Conservation (phyloP, 1,140 invertebrate species). For the Thrips palmi region DNA sequence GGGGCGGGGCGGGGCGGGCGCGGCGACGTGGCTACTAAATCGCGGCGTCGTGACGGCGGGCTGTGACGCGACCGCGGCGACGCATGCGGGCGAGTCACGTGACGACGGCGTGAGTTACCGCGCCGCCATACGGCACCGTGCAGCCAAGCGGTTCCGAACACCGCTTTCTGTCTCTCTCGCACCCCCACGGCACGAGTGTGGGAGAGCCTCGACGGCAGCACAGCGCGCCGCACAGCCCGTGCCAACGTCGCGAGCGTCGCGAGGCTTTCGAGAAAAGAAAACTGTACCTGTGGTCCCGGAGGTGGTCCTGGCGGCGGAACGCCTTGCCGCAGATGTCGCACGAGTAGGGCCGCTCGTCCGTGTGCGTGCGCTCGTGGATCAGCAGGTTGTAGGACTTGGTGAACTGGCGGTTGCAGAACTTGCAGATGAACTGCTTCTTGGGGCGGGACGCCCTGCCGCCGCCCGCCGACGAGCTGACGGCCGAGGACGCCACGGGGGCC, state of each 20-base stretch:
- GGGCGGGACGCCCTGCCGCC: constrained; percentile 30
- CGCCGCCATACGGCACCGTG: no score
- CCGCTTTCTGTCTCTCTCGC: no score
- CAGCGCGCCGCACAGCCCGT: constrained; percentile 15
- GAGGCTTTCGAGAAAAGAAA: constrained; percentile 18
- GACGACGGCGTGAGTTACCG: no score
- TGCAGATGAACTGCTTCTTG: constrained; percentile 64
- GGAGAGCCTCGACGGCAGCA: constrained; percentile 11
- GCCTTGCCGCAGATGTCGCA: constrained; percentile 88
- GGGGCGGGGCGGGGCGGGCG: no score
- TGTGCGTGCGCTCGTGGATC: constrained; percentile 95
- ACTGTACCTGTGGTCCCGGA: constrained; percentile 31
- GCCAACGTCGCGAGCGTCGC: constrained; percentile 11
- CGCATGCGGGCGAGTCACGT: no score
- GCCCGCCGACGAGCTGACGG: constrained; percentile 28
- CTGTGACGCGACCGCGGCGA: no score
- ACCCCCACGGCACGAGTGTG: no score
- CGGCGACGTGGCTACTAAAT: no score
- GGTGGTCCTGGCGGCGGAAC: constrained; percentile 34
- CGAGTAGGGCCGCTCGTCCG: constrained; percentile 92
- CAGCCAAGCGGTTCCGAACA: no score
- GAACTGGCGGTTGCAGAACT: constrained; percentile 92
- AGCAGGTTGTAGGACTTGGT: constrained; percentile 96
- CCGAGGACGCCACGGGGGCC: constrained; percentile 20
- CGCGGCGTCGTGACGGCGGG: no score